Evolutionary conservation across 2,113 vertebrate genomes (phyloP), one percentile per base, ranked within the genome.

Genomic region (Neogale vison): DNA sequence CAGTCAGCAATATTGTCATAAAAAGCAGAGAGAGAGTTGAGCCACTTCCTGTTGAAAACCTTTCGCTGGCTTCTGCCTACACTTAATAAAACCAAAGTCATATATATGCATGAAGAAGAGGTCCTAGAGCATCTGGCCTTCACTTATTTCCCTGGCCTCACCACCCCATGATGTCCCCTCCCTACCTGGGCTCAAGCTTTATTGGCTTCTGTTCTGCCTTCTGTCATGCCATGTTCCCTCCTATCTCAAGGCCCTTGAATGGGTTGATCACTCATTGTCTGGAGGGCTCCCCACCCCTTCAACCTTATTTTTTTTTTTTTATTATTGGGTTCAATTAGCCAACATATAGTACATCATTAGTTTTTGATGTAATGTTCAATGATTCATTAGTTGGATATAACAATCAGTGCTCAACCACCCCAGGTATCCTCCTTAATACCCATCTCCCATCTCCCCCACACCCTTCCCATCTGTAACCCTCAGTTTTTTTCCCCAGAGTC

Each of bases 11-110:
- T 11, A 71, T 59, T 29, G 77, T 90, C 74, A 80, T 61, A 67
- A 94, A 95, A 74, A 15, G 34, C 4, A 90, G 39, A n/a, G n/a
- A n/a, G n/a, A n/a, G n/a, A 90, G 39, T 26, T 69, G 21, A 93
- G 39, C 2, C 39, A 55, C 29, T 67, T n/a, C 1, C 31, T 94
- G 1, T 15, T 21, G 31, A 77, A 72, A 87, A n/a, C 31, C 1
- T 96, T 74, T 61, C 12, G n/a, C 2, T 82, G 29, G 7, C 59
- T 72, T 81, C 57, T 92, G 17, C 18, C 8, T 77, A 26, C 20
- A 63, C 3, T 34, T 63, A 57, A 55, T 4, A 74, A 47, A 72
- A 87, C 29, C 23, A 77, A 55, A 87, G 12, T 59, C 50, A 26
- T 79, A 14, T 76, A 21, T 79, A 14, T 76, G 10, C 1, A 29